Percentiles rank a stretch among this genome's conserved stretches.
phyloP scores from a whole-genome alignment of 2,113 vertebrate genomes.

The Mesoclemmys tuberculata region DNA sequence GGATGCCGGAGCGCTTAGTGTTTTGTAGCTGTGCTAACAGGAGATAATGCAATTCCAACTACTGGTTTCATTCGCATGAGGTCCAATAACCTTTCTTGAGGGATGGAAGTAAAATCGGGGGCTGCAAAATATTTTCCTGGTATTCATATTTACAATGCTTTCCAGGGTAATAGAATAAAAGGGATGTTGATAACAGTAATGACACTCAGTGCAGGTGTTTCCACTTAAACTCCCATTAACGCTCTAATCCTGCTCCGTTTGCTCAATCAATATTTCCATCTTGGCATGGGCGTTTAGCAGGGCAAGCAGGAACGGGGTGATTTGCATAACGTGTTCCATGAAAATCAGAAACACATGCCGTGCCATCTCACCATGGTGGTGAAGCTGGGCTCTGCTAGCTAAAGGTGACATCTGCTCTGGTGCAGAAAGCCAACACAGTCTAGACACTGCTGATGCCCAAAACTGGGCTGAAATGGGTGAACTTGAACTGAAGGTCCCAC shows the following conservation, averaged over 20 bases:
- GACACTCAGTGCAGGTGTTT: conserved; percentile 51
- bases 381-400: not conserved
- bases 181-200: conserved; percentile 1
- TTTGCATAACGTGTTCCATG: not conserved
- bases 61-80: not conserved
- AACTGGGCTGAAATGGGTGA: not conserved
- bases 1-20: not conserved
- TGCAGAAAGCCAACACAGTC: not conserved
- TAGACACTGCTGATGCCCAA: not conserved
- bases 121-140: conserved; percentile 1
- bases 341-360: not conserved
- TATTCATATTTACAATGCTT: not conserved
- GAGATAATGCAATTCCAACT: not conserved
- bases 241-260: conserved; percentile 7
- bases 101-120: not conserved
- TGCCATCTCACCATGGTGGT: rapidly evolving
- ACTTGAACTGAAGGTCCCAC: not conserved
- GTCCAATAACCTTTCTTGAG: not conserved
- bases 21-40: not conserved
- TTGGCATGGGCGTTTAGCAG: not conserved
- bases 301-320: not conserved
- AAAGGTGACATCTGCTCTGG: not conserved
- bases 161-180: not conserved
- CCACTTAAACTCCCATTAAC: conserved; percentile 55
- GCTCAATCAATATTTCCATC: not conserved